These are phyloP conservation scores for Endotricha flammealis DNA, from an alignment of 2,888 invertebrate genomes.

Conservation along the genomic window DNA sequence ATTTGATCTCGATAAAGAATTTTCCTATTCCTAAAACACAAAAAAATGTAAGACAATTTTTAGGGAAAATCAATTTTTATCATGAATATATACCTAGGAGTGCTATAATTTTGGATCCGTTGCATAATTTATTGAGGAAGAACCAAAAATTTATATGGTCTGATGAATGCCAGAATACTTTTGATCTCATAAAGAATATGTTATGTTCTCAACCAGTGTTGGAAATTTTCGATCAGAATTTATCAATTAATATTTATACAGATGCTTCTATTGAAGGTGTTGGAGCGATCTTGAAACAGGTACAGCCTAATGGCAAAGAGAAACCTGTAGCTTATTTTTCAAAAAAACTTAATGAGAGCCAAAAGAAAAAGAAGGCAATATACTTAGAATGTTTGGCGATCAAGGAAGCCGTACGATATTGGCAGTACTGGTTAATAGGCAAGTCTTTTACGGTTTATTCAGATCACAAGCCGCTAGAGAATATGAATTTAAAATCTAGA, in stretches of 20 bases:
- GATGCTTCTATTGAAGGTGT: constrained; percentile 22
- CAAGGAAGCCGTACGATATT: constrained; percentile 21
- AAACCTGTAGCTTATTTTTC: constrained; percentile 19
- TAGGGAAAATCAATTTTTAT: constrained; percentile 13
- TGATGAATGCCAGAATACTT: constrained; percentile 15
- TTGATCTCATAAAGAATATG: constrained; percentile 17
- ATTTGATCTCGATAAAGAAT: constrained; percentile 10
- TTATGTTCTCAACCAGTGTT: constrained; percentile 20
- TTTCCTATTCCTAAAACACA: constrained; percentile 21
- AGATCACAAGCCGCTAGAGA: constrained; percentile 19
- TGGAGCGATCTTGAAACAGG: constrained; percentile 19
- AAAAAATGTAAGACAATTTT: constrained; percentile 24
- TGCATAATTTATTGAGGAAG: constrained; percentile 11
- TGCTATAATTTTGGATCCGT: constrained; percentile 12
- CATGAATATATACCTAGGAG: constrained; percentile 18
- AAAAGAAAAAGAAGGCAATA: constrained; percentile 21
- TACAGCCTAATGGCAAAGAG: constrained; percentile 14
- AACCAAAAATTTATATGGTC: constrained; percentile 14
- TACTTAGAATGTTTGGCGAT: constrained; percentile 21
- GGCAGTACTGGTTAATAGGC: too few relatives aligned
- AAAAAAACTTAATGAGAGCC: constrained; percentile 16
- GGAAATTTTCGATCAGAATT: constrained; percentile 20
- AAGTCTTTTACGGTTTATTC: constrained; percentile 18
- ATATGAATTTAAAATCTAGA: constrained; percentile 15
- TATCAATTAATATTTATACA: constrained; percentile 26